Base-by-base conservation (phyloP, 1,140 invertebrate species). In the Plectus sambesii region DNA sequence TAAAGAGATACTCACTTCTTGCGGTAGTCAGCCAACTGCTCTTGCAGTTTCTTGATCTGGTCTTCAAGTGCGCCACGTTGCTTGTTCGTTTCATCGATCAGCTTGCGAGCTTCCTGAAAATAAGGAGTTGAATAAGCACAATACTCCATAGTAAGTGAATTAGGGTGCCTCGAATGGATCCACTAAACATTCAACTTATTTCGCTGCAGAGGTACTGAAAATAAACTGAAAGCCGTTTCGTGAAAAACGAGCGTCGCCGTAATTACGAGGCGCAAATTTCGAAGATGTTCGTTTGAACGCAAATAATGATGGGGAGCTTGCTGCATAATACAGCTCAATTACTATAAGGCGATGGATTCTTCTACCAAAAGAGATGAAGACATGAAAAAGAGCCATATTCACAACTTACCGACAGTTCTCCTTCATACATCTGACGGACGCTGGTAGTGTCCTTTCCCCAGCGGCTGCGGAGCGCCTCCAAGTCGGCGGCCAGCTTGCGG, bases 401-500 rank as follows among this genome's bases (percentile, higher is more conserved):
- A 15, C 9, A 12, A 53, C 51, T 53, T 24, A 55, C 53, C 6
- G 59, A 49, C 48, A 76, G 48, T 48, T 76, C 74, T n/a, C 61
- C 64, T 41, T 75, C 75, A 58, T 73, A 76, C 69, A 75, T 74
- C 25, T 68, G 62, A 56, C 73, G 73, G 42, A 76, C 68, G 44
- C 61, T 68, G 36, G 51, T 59, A 1, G 73, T 71, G 59, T 74
- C 74, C 47, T 71, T 69, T 19, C 75, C 75, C 68, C 70, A 74
- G 57, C 72, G 68, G 23, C 65, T 63, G 42, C 68, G 69, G 39
- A 75, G 56, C 27, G 65, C 61, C 29, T 74, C 70, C 38, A 75
- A 56, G 53, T 76, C 73, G 15, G 68, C 62, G 35, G 69, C 73
- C 26, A 76, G 56, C 49, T 74, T 74, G 45, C 71, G 64, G 58